Base-by-base conservation (phyloP, 1,140 invertebrate genomes). In the Ectropis grisescens region DNA sequence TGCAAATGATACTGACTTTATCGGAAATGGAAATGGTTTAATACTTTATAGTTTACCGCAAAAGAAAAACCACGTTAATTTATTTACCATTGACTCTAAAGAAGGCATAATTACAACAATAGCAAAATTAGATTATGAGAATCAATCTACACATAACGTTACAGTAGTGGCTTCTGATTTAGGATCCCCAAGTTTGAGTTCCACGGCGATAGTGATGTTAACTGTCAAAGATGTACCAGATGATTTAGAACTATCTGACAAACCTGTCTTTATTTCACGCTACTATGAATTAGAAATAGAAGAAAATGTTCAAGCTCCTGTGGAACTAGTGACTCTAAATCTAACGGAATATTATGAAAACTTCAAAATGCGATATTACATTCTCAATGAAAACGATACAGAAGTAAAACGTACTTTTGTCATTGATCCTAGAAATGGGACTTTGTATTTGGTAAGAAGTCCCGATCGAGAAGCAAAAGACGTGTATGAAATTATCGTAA, bases 1-100 rank as follows among this genome's bases (percentile, higher is more conserved):
- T 35, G 95, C 94, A 0, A 93, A 93, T 28, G 95, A 97, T 75
- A 87, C 88, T 0, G 95, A 97, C 65, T 91, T 90, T 54, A 82
- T 88, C 14, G 90, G 89, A 0, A 95, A 95, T 58, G 93, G 93
- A 24, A 93, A 93, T 56, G 91, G 91, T 0, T 58, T 93, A n/a
- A 85, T 93, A 1, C 58, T 93, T 0, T 93, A 90, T 47, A 89
- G 90, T 43, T 83, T 93, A 25, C 84, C 82, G 2, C 82, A 87
- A 27, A 74, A 83, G 29, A 86, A 86, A 50, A 87, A 87, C 12
- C 69, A 85, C 25, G 61, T 83, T 9, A 89, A 89, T 35, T 74
- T 90, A n/a, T 93, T 94, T 56, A 71, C 86, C 11, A 90, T 94
- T 24, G 91, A 94, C 57, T 91, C 89, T 0, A 90, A 91, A 46